phyloP scores from a whole-genome alignment of 1,140 invertebrate species.

The Sesamia nonagrioides region DNA sequence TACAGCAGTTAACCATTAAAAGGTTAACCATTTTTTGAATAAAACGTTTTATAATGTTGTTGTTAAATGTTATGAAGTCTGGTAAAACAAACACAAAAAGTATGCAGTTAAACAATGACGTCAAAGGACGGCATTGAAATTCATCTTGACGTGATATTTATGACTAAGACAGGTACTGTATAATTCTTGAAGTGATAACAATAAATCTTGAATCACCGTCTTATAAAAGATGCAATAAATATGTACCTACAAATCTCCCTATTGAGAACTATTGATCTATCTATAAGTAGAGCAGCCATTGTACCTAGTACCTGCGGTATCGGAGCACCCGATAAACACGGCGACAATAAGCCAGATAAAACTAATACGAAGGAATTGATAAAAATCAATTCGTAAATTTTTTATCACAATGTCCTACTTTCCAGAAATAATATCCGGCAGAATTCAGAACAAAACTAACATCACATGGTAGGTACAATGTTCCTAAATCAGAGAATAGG shows the following conservation, averaged over 20 bases:
- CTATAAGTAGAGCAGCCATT: background rate
- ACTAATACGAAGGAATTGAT: slow-evolving; percentile 2
- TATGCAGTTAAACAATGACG: slow-evolving; percentile 4
- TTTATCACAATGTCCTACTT: slow-evolving; percentile 28
- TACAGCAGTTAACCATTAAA: slow-evolving; percentile 12
- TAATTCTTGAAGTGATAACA: slow-evolving; percentile 8
- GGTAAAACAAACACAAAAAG: slow-evolving; percentile 7
- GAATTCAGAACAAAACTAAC: slow-evolving; percentile 2
- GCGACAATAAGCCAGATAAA: background rate
- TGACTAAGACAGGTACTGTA: slow-evolving; percentile 6
- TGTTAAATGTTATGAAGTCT: slow-evolving; percentile 1
- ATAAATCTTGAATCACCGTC: background rate
- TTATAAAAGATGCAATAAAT: background rate
- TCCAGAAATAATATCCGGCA: slow-evolving; percentile 6
- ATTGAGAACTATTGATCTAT: background rate
- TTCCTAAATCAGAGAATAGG: slow-evolving; percentile 32
- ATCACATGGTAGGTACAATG: slow-evolving; percentile 6
- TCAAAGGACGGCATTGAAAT: background rate
- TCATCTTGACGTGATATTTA: slow-evolving; percentile 1
- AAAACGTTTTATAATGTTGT: background rate
- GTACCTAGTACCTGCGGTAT: background rate
- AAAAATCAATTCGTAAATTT: slow-evolving; percentile 14
- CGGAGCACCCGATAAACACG: background rate
- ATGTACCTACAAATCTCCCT: background rate
- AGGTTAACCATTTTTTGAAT: slow-evolving; percentile 7